Evolutionary conservation across 2,113 vertebrate species (phyloP).

Genomic region (Microtus richardsoni): DNA sequence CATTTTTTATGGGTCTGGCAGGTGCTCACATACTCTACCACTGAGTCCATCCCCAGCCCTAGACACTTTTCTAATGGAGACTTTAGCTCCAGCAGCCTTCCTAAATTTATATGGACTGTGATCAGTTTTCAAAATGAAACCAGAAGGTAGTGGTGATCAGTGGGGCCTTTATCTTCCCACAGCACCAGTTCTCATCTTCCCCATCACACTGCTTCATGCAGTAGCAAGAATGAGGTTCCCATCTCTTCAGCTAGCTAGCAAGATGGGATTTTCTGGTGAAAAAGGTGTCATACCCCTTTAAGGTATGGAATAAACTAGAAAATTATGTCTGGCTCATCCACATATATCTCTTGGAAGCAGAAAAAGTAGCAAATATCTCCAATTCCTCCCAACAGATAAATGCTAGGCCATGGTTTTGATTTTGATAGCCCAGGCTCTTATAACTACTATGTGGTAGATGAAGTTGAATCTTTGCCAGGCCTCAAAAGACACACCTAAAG

Average conservation of each 20-base stretch:
- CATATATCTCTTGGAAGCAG: conserved; percentile 59
- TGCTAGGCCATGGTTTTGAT: conserved; percentile 53
- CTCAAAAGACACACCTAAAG: conserved; percentile 22
- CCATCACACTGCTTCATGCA: neutral
- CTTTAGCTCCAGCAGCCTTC: neutral
- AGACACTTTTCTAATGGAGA: neutral
- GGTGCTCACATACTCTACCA: neutral
- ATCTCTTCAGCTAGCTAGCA: conserved; percentile 42
- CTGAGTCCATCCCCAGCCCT: neutral
- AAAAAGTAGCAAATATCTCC: conserved; percentile 41
- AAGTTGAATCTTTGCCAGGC: conserved; percentile 45
- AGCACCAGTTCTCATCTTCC: conserved; percentile 7
- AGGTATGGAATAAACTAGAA: neutral
- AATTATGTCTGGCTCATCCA: conserved; percentile 58
- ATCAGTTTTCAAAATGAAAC: conserved; percentile 43
- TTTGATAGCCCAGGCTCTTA: conserved; percentile 56
- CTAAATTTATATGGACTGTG: neutral
- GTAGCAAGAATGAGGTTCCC: conserved; percentile 42
- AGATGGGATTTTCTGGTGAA: conserved; percentile 50
- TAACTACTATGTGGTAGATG: conserved; percentile 23
- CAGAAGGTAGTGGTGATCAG: conserved; percentile 37
- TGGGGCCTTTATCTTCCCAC: neutral
- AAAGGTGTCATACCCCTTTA: neutral
- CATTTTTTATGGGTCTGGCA: neutral
- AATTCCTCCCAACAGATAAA: conserved; percentile 41